Base-by-base conservation (phyloP, 2,888 invertebrate genomes). In the Eucera pruinosa region DNA sequence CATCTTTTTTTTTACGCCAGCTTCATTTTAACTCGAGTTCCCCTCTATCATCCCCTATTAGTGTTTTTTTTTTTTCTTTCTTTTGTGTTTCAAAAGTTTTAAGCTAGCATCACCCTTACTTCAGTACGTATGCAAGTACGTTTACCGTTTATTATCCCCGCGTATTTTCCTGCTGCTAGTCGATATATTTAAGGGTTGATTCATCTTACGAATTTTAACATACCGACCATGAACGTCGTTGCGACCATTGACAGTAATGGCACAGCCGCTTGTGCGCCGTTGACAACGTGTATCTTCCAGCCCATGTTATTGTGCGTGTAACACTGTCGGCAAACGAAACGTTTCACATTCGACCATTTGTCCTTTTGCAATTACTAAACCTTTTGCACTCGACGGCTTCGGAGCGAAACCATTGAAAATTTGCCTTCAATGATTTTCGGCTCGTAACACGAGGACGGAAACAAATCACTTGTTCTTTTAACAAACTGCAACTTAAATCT, bases 221-320 rank as follows among this genome's bases (percentile, higher is more conserved):
- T 41, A 48, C 60, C 33, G 43, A 81, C 36, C n/a, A 83, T 55
- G 30, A 74, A 47, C 48, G 80, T 64, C 52, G 79, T 62, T 33
- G 83, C 55, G 43, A 86, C 73, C 78, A 86, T 84, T 62, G 83
- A 82, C 55, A 82, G 41, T 7, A 78, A 70, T 18, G 87, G 60
- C 11, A 72, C 11, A 23, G 54, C 58, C 30, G 58, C 64, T n/a
- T 47, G 69, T 13, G 73, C 73, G 39, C 74, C 85, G 71, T 84
- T 88, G 13, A 97, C 95, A 2, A 98, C 96, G 91, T 97, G 95
- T 86, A 98, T 98, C 92, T 97, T 98, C 98, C 98, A 98, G 58
- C 98, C 98, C 33, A 98, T 93, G 91, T 97, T 96, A 83, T 95
- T 96, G 93, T 98, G 98, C n/a, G 96, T 96, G 93, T 97, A 98